Evolutionary conservation across 1,140 invertebrate genomes (phyloP).

Genomic region (Triops cancriformis): DNA sequence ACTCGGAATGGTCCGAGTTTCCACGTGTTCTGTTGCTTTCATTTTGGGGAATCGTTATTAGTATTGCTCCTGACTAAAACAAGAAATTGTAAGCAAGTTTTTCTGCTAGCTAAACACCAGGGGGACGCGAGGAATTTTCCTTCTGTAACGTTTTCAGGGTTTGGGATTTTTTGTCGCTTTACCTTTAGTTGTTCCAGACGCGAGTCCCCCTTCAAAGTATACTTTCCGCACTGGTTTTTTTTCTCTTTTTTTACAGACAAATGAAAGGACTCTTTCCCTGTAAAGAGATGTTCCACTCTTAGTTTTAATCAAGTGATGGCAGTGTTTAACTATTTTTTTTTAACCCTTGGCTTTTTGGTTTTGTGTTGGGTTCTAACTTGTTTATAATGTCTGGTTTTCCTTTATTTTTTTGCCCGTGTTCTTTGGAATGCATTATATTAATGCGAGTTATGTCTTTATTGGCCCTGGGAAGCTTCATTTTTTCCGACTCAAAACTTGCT

Average conservation of each 20-base stretch:
- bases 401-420: background rate
- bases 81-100: too few species aligned
- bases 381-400: slow-evolving; percentile 1
- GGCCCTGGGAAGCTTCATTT: slow-evolving; percentile 2
- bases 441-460: slow-evolving; percentile 23
- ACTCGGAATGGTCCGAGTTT: too few species aligned
- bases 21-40: too few species aligned
- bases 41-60: too few species aligned
- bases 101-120: background rate
- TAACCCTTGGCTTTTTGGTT: background rate
- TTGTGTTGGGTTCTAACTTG: background rate
- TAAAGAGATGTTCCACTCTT: background rate
- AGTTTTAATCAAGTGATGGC: background rate
- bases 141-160: background rate
- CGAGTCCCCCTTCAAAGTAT: too few species aligned
- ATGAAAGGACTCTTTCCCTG: too few species aligned
- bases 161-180: background rate
- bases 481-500: background rate
- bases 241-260: too few species aligned
- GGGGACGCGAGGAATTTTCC: background rate
- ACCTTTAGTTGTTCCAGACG: background rate
- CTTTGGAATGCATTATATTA: slow-evolving; percentile 27
- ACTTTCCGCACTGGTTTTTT: too few species aligned
- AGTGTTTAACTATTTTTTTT: background rate
- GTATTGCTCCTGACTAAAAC: too few species aligned